Evolutionary conservation across 2,113 vertebrate species (phyloP), one percentile per base, ranked within the genome.

Genomic region (Alligator sinensis): DNA sequence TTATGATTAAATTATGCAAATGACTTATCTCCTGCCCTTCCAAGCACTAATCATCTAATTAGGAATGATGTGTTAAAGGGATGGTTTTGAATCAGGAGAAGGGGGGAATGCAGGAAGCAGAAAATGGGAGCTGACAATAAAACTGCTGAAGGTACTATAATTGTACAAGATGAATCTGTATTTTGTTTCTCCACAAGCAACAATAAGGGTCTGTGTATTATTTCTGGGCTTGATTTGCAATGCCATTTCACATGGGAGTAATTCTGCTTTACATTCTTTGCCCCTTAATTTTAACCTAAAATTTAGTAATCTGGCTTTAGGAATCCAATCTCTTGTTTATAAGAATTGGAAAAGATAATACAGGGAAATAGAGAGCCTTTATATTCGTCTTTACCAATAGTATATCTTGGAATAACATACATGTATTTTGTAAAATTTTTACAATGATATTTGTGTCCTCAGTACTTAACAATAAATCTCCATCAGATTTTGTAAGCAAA

Each of bases 1-100:
- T 99, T 98, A 98, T 99, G 98, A 99, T 99, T 98, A 98, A 98
- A 98, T 99, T 99, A 99, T 99, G 98, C 98, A 99, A 98, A 99
- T 99, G 86, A 98, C 98, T 98, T 98, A 98, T 98, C 98, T 98
- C 94, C 95, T 98, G 98, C 98, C 98, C 98, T 99, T 99, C 98
- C 96, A 98, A 98, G 98, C 97, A 98, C 98, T 99, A 99, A 99
- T 99, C 98, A 98, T 98, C 98, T 99, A 98, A 99, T 99, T 99
- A 99, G 98, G 97, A 98, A 96, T 98, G 98, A 98, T 98, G 98
- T 98, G 98, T 98, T 98, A 98, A 98, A 98, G 97, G 98, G 96
- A 97, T 97, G 97, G 96, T 96, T 98, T 98, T 98, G 98, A 98
- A 98, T 97, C 88, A 91, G 96, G 96, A 96, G 92, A 97, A 88